A percentile compares a stretch with the other conserved stretches of the same genome.
phyloP scores from a whole-genome alignment of 2,888 invertebrate species.

The Anaspis maculata region DNA sequence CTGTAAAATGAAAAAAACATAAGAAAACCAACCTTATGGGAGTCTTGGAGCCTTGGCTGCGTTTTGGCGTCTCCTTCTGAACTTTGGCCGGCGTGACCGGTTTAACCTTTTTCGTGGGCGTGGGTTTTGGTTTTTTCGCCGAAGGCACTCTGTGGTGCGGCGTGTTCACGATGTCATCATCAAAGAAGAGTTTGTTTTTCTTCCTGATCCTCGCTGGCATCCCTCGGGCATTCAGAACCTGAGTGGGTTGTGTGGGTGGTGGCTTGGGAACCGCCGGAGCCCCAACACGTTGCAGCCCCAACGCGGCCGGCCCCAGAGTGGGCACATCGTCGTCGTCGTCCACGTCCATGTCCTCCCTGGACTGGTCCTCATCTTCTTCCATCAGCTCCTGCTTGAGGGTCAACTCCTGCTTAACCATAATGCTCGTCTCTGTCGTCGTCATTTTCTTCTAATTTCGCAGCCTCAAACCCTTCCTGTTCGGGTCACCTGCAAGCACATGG shows the following conservation, averaged over 20 bases:
- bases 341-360: conserved; percentile 41
- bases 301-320: conserved; percentile 68
- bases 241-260: conserved; percentile 61
- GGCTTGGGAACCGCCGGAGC: conserved; percentile 66
- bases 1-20: too few relatives aligned
- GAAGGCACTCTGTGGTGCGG: conserved; percentile 66
- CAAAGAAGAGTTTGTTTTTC: conserved; percentile 76
- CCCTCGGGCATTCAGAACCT: conserved; percentile 75
- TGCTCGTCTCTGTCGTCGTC: too few relatives aligned
- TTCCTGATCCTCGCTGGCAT: conserved; percentile 88
- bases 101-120: conserved; percentile 43
- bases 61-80: too few relatives aligned
- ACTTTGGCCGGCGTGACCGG: conserved; percentile 21
- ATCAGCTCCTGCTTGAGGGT: conserved; percentile 48
- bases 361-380: conserved; percentile 53
- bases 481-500: conserved; percentile 2
- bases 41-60: too few relatives aligned
- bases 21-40: too few relatives aligned
- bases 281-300: conserved; percentile 75
- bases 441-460: conserved; percentile 48
- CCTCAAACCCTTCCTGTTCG: conserved; percentile 45
- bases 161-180: conserved; percentile 79
- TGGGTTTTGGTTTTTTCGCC: conserved; percentile 57
- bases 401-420: conserved; percentile 19
- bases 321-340: conserved; percentile 58